phyloP scores from a whole-genome alignment of 2,113 vertebrate genomes.

The Coregonus clupeaformis region DNA sequence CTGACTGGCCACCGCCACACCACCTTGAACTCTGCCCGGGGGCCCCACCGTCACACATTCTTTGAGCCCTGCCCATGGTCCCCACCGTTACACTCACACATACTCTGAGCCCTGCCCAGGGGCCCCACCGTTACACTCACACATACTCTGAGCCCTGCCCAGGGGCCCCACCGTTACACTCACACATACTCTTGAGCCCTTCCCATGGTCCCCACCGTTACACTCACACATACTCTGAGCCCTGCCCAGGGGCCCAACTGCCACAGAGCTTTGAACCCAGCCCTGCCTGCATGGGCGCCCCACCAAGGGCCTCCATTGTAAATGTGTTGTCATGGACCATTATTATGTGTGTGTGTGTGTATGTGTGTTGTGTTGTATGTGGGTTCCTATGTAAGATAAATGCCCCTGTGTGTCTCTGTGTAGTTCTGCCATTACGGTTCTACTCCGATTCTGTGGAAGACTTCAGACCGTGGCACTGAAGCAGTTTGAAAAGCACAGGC shows the following conservation, averaged over 20 bases:
- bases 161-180: background rate
- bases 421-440: too few species aligned
- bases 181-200: constrained; percentile 6
- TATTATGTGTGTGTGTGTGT: background rate
- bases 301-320: background rate
- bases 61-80: too few species aligned
- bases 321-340: background rate
- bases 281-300: background rate
- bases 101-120: too few species aligned
- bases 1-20: background rate
- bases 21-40: background rate
- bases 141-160: background rate
- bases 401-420: too few species aligned
- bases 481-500: constrained; percentile 31
- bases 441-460: too few species aligned
- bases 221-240: too few species aligned
- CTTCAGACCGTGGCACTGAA: constrained; percentile 29
- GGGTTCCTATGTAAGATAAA: too few species aligned
- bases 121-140: too few species aligned
- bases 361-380: background rate
- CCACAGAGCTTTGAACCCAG: background rate
- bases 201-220: background rate
- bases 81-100: too few species aligned
- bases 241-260: too few species aligned
- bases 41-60: background rate